Evolutionary conservation across 2,797 vertebrate species (phyloP).

Genomic region (Chelidonichthys spinosus): DNA sequence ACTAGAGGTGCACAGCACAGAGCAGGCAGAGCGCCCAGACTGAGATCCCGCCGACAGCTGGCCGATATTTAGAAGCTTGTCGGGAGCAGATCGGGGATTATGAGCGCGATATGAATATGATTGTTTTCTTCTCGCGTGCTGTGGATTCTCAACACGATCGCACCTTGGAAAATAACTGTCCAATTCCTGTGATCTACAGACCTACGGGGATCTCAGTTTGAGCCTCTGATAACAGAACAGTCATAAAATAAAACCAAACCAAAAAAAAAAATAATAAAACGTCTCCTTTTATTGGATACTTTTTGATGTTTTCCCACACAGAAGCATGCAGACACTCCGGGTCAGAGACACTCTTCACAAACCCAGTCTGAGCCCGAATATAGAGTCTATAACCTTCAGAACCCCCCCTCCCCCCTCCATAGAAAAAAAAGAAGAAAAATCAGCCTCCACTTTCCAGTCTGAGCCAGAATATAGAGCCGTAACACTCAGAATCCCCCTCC

Average conservation of each 20-base stretch:
- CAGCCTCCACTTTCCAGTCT: conserved; percentile 70
- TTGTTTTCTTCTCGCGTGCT: conserved; percentile 11
- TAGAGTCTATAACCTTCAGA: conserved; percentile 56
- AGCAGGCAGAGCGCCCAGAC: conserved; percentile 78
- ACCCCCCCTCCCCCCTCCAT: background rate
- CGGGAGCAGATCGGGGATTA: conserved; percentile 39
- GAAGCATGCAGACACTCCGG: conserved; percentile 81
- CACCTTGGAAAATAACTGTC: conserved; percentile 21
- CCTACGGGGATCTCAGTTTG: conserved; percentile 79
- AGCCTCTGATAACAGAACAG: conserved; percentile 86
- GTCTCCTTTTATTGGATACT: conserved; percentile 69
- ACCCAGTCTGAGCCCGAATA: conserved; percentile 84
- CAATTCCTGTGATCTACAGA: conserved; percentile 30
- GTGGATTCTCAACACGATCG: conserved; percentile 16
- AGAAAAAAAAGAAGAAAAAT: no score
- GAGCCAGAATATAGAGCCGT: conserved; percentile 78
- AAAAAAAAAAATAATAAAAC: conserved; percentile 6
- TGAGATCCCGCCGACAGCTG: conserved; percentile 72
- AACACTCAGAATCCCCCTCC: conserved; percentile 27
- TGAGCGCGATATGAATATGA: conserved; percentile 21
- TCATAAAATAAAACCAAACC: conserved; percentile 87
- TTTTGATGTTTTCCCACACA: conserved; percentile 66
- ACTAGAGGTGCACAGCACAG: conserved; percentile 84
- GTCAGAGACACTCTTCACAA: conserved; percentile 66
- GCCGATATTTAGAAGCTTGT: conserved; percentile 28